Evolutionary conservation across 2,797 vertebrate genomes (phyloP), one percentile per base, ranked within the genome.

Genomic region (Tragelaphus eurycerus): DNA sequence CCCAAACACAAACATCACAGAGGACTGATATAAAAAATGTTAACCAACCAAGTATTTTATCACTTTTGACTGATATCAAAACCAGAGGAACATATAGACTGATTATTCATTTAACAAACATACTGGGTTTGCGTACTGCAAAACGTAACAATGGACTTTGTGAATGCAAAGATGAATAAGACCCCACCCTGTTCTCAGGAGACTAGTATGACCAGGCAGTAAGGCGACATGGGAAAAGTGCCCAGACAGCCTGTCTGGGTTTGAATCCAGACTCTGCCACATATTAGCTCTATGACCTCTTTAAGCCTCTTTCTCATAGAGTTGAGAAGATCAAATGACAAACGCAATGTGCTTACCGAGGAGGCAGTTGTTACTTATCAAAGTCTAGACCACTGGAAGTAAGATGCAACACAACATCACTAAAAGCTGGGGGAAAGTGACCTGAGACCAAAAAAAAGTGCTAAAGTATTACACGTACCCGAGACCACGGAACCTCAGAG

Each of bases 21-120:
- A 92, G 29, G 19, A 55, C 57, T 95, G 83, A 67, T 90, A 88
- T 60, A 59, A 94, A 93, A 89, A 97, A 89, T 59, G 55, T 79
- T 91, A 90, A 67, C 8, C n/a, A 93, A 79, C 6, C 74, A 92
- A 89, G 17, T 74, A 92, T 96, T 95, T 83, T 79, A 64, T 90
- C 12, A 90, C 34, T 82, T 71, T 89, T 86, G 88, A 64, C 84
- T 83, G 88, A 74, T 64, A 85, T 46, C 52, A 89, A 92, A 92
- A 74, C 17, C 78, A 43, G 43, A 88, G 50, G 64, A 90, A 79
- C 59, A 89, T 13, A 71, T 21, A 16, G 59, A 50, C 1, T 3
- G 31, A 62, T 93, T 89, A 43, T 34, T 90, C 55, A 52, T 60
- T 87, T 52, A 87, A 50, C 17, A 74, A 57, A 90, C 29, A 81